These are phyloP conservation scores for Andricus quercusramuli DNA, from an alignment of 2,888 invertebrate genomes.

Conservation along the genomic window DNA sequence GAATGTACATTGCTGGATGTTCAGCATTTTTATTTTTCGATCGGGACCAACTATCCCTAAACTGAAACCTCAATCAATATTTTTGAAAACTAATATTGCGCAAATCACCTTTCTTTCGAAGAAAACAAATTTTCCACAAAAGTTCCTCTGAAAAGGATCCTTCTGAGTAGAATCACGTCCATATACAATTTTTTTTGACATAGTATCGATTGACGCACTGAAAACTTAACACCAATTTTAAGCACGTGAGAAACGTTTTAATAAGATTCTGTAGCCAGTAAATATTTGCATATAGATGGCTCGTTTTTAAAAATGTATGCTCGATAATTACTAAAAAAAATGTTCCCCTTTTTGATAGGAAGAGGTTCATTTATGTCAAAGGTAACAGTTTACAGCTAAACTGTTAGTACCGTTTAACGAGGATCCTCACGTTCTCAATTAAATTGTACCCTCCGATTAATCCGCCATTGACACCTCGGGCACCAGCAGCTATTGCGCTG, in stretches of 20 bases:
- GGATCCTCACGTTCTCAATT: background rate
- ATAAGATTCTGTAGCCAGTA: background rate
- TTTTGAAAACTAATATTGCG: no score
- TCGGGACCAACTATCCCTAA: no score
- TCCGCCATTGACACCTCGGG: conserved; percentile 25
- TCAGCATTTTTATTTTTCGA: no score
- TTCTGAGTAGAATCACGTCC: no score
- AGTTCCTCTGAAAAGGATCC: no score
- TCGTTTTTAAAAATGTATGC: background rate
- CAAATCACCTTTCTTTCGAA: no score
- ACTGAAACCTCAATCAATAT: no score
- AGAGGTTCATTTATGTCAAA: conserved; percentile 2
- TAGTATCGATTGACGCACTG: no score
- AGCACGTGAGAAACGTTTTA: background rate
- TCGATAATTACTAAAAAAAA: background rate
- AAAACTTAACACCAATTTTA: background rate
- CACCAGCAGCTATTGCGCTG: background rate
- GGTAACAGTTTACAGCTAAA: conserved; percentile 2
- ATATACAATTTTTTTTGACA: no score
- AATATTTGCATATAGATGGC: background rate
- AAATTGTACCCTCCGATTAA: conserved; percentile 14
- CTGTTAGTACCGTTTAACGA: conserved; percentile 16
- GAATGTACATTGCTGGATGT: no score
- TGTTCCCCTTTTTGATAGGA: background rate
- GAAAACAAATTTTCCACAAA: no score